Evolutionary conservation across 1,140 invertebrate genomes (phyloP).

Genomic region (Drusus annulatus): DNA sequence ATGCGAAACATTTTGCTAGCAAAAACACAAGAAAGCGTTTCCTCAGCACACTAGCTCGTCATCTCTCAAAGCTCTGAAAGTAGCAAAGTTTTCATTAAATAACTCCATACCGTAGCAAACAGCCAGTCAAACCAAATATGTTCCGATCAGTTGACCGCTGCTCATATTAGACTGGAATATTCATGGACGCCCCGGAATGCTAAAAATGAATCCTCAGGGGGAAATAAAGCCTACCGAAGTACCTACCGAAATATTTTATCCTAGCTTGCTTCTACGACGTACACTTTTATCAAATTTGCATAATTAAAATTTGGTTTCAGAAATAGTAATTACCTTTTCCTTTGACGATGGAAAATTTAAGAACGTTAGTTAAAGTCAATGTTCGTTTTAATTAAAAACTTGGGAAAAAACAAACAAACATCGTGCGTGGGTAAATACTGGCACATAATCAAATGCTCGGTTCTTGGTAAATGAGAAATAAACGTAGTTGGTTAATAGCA

Average conservation of each 20-base stretch:
- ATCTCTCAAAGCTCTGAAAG: background rate
- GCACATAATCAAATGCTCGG: too few species aligned
- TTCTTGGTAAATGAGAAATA: too few species aligned
- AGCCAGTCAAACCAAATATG: slow-evolving; percentile 11
- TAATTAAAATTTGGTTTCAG: slow-evolving; percentile 7
- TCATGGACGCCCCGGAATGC: background rate
- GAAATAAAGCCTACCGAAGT: background rate
- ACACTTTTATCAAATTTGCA: background rate
- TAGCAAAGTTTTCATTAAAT: slow-evolving; percentile 4
- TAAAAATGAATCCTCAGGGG: background rate
- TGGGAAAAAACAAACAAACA: background rate
- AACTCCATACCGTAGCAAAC: background rate
- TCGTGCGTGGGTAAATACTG: background rate
- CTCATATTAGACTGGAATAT: background rate
- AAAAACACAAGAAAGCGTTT: slow-evolving; percentile 19
- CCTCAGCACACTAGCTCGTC: background rate
- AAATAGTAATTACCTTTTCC: background rate
- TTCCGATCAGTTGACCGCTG: background rate
- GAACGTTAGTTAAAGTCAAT: background rate
- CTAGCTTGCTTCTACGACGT: background rate
- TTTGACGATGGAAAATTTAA: background rate
- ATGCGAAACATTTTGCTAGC: background rate
- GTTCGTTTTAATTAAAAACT: slow-evolving; percentile 4
- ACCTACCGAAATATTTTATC: background rate
- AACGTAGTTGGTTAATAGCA: too few species aligned